A percentile compares a stretch with the other conserved stretches of the same genome.
Evolutionary conservation across 1,140 invertebrate species (phyloP).

Genomic region (Cydia strobilella): DNA sequence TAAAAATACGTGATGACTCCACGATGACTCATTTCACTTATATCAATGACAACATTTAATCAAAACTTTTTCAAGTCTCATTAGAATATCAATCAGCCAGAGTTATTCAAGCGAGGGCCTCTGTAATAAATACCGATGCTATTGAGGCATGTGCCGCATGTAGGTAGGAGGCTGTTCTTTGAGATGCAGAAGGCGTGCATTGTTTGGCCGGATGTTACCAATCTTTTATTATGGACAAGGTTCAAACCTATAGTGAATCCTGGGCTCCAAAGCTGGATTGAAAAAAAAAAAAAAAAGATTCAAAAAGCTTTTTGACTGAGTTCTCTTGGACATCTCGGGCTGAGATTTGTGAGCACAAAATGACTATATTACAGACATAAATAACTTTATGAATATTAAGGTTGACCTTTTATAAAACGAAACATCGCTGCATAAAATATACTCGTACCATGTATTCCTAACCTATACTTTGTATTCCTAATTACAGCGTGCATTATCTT

Average conservation of each 20-base stretch:
- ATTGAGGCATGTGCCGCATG: constrained; percentile 7
- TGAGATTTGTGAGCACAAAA: no score
- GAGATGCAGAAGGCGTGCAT: constrained; percentile 11
- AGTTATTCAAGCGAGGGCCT: not conserved
- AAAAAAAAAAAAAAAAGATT: no score
- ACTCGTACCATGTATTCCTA: no score
- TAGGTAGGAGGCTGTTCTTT: constrained; percentile 28
- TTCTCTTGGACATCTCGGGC: no score
- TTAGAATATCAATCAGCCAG: not conserved
- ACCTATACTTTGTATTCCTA: no score
- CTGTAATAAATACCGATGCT: constrained; percentile 17
- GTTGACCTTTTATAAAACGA: no score
- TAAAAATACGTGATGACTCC: constrained; percentile 2
- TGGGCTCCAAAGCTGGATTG: no score
- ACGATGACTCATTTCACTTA: constrained; percentile 1
- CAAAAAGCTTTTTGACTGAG: no score
- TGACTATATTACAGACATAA: no score
- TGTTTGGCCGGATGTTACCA: constrained; percentile 18
- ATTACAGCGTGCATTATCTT: no score
- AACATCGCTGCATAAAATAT: no score
- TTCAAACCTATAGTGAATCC: not conserved
- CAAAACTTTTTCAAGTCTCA: not conserved
- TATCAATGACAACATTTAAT: not conserved
- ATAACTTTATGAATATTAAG: no score
- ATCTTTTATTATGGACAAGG: not conserved